Evolutionary conservation across 2,888 invertebrate species (phyloP), one percentile per base, ranked within the genome.

Genomic region (Oxycera nigricornis): DNA sequence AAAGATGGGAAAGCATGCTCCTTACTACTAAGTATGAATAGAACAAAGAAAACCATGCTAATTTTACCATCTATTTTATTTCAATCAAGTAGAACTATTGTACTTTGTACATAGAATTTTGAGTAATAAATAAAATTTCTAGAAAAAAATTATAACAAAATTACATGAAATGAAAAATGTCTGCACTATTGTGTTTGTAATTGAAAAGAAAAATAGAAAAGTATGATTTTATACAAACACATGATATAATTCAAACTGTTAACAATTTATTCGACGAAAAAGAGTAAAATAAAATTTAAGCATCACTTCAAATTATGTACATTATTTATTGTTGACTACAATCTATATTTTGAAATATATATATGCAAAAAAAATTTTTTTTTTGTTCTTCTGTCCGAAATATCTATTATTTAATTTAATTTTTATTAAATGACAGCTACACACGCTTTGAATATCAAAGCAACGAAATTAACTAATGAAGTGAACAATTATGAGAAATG

Each of bases 361-460:
- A 24, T 20, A 11, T 28, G 24, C 30, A 28, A 59, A 55, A 22
- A 55, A 55, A 22, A 22, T 3, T 9, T 55, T 6, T 50, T n/a
- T 6, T 50, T n/a, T 17, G 39, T 39, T 50, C 6, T 50, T 28
- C 59, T 26, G 24, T 59, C 14, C 30, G 28, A 55, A 4, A 11
- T 20, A 4, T 24, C n/a, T n/a, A n/a, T n/a, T n/a, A n/a, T n/a
- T n/a, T n/a, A n/a, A n/a, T n/a, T n/a, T n/a, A n/a, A n/a, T n/a
- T n/a, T n/a, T n/a, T n/a, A n/a, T 50, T n/a, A 50, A 6, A 50
- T 14, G 50, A 61, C 9, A 39, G 22, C 24, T 55, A 55, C n/a
- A 22, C 52, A 74, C 72, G 79, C 79, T 75, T 79, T 79, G 78
- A 79, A 79, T 79, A 78, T 79, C 79, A 79, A 79, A 76, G 79